Conservation (phyloP, 2,888 invertebrate genomes). For the Tribolium freemani region DNA sequence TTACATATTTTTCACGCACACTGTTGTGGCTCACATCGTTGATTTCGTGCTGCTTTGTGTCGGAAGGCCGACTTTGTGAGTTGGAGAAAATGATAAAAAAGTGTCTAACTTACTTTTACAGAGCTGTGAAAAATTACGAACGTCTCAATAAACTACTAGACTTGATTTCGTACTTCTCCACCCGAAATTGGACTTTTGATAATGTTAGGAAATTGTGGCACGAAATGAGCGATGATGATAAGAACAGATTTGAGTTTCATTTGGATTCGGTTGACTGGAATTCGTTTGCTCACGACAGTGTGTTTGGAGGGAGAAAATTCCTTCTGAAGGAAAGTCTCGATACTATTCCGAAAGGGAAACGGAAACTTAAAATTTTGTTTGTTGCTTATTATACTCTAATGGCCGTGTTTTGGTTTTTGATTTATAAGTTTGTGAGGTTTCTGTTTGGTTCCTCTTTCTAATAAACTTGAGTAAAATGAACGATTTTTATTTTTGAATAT, state of each 20-base stretch:
- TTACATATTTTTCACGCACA: slow-evolving; percentile 19
- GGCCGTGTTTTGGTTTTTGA: neutral
- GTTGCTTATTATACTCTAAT: slow-evolving; percentile 11
- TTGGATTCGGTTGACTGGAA: slow-evolving; percentile 80
- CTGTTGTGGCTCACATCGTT: slow-evolving; percentile 7
- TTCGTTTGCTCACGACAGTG: slow-evolving; percentile 77
- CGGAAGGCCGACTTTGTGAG: slow-evolving; percentile 8
- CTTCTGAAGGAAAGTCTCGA: slow-evolving; percentile 82
- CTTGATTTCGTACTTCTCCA: slow-evolving; percentile 81
- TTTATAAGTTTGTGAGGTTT: neutral
- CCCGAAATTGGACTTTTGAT: slow-evolving; percentile 82
- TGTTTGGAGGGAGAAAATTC: slow-evolving; percentile 82
- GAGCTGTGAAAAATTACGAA: slow-evolving; percentile 81
- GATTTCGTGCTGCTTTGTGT: slow-evolving; percentile 12
- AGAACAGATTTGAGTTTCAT: slow-evolving; percentile 75
- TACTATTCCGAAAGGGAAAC: slow-evolving; percentile 75
- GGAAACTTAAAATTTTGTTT: neutral
- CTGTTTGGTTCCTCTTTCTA: neutral
- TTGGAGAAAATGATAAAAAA: neutral
- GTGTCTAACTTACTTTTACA: slow-evolving; percentile 61
- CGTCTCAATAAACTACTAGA: slow-evolving; percentile 75
- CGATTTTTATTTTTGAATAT: too few relatives aligned
- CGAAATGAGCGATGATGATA: slow-evolving; percentile 73
- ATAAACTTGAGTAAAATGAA: neutral
- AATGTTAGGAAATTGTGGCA: slow-evolving; percentile 74